Base-by-base conservation (phyloP, 1,140 invertebrate genomes). In the Drosophila insularis region DNA sequence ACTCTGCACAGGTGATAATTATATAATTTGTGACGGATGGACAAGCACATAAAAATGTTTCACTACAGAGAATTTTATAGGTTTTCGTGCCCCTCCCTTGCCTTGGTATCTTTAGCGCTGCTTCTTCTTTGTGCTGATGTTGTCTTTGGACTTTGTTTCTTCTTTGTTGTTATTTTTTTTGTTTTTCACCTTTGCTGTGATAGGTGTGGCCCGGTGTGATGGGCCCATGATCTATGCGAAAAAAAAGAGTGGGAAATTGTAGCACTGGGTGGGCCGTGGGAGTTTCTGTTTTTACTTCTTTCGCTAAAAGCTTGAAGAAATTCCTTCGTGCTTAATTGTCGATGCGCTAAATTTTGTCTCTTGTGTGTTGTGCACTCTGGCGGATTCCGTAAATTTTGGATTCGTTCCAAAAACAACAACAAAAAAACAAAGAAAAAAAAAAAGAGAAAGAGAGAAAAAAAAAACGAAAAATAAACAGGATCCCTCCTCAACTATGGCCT, bases 1-100 rank as follows among this genome's bases (percentile, higher is more conserved):
- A 60, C 61, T 71, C 68, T 68, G 72, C 82, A 87, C 84, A 89
- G 84, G 84, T 89, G 84, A 89, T 89, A 89, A 89, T 89, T 89
- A 89, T 89, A 89, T 89, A 89, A 89, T 89, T 89, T 89, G 84
- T 89, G 84, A 89, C 84, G 84, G 84, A 89, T 89, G 84, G 84
- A 89, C 84, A 87, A 89, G 80, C 84, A 89, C 84, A 89, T 89
- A 87, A 89, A 86, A 86, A 75, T 86, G 81, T 89, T 87, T 73
- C 82, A 87, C 78, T 80, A 74, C 80, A 80, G 80, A 85, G 79
- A 85, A 81, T 89, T 85, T 87, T 86, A 84, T 89, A 90, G 79
- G 77, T 10, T 60, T 13, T 53, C 14, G 50, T 37, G 63, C 65
- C 40, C 32, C 39, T 43, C 35, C 31, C 46, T 11, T 50, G 43